These are phyloP conservation scores for Ammospiza maritima DNA, from an alignment of 2,797 vertebrate species.

Conservation along the genomic window DNA sequence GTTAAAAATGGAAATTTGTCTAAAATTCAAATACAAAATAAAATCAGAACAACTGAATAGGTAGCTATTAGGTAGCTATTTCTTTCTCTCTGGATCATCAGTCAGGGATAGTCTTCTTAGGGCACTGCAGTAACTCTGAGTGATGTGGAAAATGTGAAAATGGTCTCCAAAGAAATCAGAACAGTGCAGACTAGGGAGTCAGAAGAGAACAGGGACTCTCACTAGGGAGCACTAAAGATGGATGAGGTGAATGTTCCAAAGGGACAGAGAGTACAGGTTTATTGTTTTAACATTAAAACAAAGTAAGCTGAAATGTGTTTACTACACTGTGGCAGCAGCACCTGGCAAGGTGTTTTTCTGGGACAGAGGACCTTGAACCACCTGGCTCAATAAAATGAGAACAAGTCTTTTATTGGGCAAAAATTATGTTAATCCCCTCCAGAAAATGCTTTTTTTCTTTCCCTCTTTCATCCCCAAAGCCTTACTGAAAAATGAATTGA, in stretches of 20 bases:
- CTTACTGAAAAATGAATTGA: background rate
- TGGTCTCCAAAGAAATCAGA: background rate
- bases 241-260: background rate
- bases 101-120: background rate
- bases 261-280: background rate
- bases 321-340: background rate
- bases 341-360: background rate
- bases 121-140: background rate
- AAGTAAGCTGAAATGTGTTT: background rate
- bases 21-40: background rate
- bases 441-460: background rate
- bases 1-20: background rate
- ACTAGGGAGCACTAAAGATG: background rate
- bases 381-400: background rate
- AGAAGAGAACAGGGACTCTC: background rate
- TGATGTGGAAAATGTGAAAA: background rate
- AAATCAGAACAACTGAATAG: background rate
- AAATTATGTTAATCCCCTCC: background rate
- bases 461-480: background rate
- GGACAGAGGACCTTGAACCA: background rate
- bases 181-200: background rate
- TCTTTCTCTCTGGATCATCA: background rate
- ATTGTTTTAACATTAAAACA: background rate
- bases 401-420: background rate
- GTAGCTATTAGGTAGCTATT: background rate